A percentile compares a stretch with the other conserved stretches of the same genome.
Evolutionary conservation across 2,113 vertebrate species (phyloP).

Genomic region (Lycocorax pyrrhopterus): DNA sequence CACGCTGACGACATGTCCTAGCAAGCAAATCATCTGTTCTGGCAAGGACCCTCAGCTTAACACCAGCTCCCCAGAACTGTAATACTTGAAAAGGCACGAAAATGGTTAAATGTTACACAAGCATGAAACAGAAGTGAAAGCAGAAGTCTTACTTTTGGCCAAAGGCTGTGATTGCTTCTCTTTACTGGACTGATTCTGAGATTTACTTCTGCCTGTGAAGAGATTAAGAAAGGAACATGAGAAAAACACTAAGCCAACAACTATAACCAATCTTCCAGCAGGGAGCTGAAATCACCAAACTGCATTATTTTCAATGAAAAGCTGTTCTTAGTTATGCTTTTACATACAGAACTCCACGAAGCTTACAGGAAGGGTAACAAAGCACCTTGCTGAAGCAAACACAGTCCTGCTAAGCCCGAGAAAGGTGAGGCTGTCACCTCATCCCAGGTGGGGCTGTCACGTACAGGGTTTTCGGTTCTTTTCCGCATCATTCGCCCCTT

Average conservation of each 20-base stretch:
- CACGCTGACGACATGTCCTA: neutral
- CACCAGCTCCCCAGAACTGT: neutral
- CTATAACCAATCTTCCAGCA: neutral
- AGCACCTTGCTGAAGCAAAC: neutral
- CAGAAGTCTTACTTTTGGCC: constrained; percentile 55
- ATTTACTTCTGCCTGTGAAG: constrained; percentile 8
- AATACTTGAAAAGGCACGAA: neutral
- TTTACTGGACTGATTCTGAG: neutral
- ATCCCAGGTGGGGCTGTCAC: neutral
- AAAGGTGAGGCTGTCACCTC: neutral
- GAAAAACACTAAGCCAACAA: neutral
- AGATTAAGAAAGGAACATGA: neutral
- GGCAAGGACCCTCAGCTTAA: neutral
- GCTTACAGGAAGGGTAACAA: neutral
- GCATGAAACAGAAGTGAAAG: neutral
- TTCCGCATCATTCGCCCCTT: neutral
- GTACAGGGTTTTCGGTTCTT: neutral
- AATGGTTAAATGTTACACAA: neutral
- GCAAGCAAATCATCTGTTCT: neutral
- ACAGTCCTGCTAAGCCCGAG: neutral
- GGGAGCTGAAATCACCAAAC: neutral
- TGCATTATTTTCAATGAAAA: neutral
- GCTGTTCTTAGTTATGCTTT: neutral
- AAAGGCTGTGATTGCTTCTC: neutral
- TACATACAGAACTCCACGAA: neutral